Conservation (phyloP, 1,140 invertebrate species). For the Orchestia grillus region DNA sequence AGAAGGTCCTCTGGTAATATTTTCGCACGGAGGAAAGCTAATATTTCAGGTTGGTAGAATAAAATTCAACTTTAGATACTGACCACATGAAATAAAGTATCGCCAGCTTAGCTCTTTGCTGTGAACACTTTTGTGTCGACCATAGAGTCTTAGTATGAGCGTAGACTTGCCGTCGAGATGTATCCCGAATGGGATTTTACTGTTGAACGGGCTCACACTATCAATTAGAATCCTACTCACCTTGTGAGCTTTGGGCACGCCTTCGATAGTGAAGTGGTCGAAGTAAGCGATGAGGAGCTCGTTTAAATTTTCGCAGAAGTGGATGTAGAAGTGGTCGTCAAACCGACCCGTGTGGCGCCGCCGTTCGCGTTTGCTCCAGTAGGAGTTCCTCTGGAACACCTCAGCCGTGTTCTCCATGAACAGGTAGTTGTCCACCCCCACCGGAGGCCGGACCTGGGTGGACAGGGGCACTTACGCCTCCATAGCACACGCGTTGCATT, state of each 20-base stretch:
- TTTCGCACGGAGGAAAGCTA: too few relatives aligned
- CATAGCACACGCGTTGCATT: too few relatives aligned
- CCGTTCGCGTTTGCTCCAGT: slow-evolving; percentile 60
- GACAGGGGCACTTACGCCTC: neutral
- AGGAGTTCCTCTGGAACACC: slow-evolving; percentile 65
- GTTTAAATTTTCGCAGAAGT: slow-evolving; percentile 63
- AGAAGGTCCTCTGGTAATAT: too few relatives aligned
- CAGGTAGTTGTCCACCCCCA: slow-evolving; percentile 59
- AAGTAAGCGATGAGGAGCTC: slow-evolving; percentile 66
- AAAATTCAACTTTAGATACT: too few relatives aligned
- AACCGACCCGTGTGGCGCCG: slow-evolving; percentile 41
- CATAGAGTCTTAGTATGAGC: too few relatives aligned
- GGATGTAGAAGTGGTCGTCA: slow-evolving; percentile 64
- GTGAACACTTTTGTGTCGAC: too few relatives aligned
- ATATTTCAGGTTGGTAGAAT: too few relatives aligned
- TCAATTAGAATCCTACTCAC: neutral
- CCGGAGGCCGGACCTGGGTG: slow-evolving; percentile 61
- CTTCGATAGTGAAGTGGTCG: slow-evolving; percentile 66
- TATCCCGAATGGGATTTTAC: too few relatives aligned
- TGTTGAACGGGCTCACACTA: too few relatives aligned
- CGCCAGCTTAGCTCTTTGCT: too few relatives aligned
- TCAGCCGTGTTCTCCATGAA: slow-evolving; percentile 65
- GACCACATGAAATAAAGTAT: too few relatives aligned
- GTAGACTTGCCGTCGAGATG: too few relatives aligned
- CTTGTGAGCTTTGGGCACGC: slow-evolving; percentile 62